Conservation (phyloP, 2,888 invertebrate species). For the Monochamus alternatus region DNA sequence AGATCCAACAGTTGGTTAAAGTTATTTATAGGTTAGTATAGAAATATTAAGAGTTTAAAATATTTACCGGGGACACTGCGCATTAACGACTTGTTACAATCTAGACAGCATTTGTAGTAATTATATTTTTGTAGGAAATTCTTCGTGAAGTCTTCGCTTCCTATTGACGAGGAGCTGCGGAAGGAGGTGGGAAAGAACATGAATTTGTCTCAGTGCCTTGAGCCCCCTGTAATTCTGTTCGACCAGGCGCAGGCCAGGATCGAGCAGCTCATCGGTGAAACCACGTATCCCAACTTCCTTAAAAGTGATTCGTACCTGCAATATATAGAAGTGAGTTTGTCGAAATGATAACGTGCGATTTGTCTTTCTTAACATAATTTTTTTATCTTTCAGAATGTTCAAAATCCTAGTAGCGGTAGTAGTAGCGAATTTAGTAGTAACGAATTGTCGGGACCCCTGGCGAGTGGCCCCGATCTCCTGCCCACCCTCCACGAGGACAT, state of each 20-base stretch:
- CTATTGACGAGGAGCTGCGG: conserved; percentile 87
- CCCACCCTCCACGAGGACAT: conserved; percentile 92
- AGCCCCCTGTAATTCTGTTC: conserved; percentile 80
- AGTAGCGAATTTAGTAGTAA: conserved; percentile 66
- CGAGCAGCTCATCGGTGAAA: conserved; percentile 87
- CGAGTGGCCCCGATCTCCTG: conserved; percentile 71
- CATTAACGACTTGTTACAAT: too few relatives aligned
- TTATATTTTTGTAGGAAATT: conserved; percentile 56
- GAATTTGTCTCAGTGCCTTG: conserved; percentile 80
- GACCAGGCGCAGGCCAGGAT: conserved; percentile 81
- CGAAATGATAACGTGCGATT: background rate
- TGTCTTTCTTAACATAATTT: background rate
- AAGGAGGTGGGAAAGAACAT: conserved; percentile 84
- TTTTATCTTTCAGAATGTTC: conserved; percentile 61
- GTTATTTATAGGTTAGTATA: conserved; percentile 83
- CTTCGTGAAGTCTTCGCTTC: conserved; percentile 71
- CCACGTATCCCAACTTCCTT: conserved; percentile 93
- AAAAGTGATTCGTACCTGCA: conserved; percentile 93
- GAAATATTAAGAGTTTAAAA: conserved; percentile 6
- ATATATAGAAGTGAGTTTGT: conserved; percentile 80
- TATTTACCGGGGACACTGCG: background rate
- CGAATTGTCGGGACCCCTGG: conserved; percentile 64
- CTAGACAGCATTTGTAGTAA: too few relatives aligned
- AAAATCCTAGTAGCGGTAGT: conserved; percentile 66
- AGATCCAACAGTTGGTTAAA: conserved; percentile 83